These are phyloP conservation scores for Hippoglossus hippoglossus DNA, from an alignment of 2,797 vertebrate genomes.

Conservation along the genomic window DNA sequence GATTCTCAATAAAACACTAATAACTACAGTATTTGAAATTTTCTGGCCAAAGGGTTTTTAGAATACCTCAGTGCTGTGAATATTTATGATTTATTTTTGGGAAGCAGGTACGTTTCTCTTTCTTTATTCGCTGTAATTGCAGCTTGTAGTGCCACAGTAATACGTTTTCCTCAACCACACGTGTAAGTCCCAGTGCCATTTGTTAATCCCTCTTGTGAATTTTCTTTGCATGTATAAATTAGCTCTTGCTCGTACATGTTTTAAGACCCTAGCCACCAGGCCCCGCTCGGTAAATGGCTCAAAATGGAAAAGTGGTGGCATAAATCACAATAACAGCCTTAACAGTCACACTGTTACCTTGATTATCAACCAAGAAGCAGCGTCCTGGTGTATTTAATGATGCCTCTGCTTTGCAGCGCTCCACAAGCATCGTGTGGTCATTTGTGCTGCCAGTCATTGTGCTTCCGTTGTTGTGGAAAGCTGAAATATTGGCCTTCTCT, in stretches of 20 bases:
- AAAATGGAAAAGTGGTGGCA: conserved; percentile 50
- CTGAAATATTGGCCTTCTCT: conserved; percentile 50
- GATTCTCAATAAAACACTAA: not conserved
- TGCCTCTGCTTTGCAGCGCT: conserved; percentile 29
- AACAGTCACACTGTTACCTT: conserved; percentile 55
- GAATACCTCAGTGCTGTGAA: not conserved
- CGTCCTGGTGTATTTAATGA: conserved; percentile 50
- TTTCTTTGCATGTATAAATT: conserved; percentile 59
- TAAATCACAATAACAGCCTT: conserved; percentile 70
- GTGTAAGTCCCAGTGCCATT: conserved; percentile 13
- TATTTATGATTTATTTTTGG: not conserved
- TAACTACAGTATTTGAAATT: not conserved
- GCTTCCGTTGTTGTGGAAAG: conserved; percentile 34
- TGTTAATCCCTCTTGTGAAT: conserved; percentile 59
- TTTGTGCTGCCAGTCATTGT: conserved; percentile 40
- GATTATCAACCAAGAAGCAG: conserved; percentile 62
- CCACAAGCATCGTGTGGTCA: conserved; percentile 11
- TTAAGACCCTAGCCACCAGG: conserved; percentile 47
- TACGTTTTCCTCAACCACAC: not conserved
- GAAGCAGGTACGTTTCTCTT: not conserved
- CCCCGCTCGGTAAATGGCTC: conserved; percentile 50
- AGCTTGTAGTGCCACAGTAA: conserved; percentile 13
- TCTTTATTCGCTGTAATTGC: conserved; percentile 3
- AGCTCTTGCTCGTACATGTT: conserved; percentile 42
- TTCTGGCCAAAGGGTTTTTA: conserved; percentile 15